phyloP scores from a whole-genome alignment of 2,113 vertebrate genomes.

The Polypterus bichir region DNA sequence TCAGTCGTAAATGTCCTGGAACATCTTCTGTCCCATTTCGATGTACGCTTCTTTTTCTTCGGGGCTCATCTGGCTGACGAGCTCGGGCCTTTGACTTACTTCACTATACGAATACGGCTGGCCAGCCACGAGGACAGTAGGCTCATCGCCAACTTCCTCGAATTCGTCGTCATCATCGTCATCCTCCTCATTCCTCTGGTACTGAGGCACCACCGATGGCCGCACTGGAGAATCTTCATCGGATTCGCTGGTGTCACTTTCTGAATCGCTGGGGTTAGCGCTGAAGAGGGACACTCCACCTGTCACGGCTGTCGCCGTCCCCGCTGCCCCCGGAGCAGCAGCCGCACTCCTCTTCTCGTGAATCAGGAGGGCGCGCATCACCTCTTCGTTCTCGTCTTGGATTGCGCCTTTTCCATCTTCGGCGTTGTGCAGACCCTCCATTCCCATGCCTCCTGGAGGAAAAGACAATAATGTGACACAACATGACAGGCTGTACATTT shows the following conservation, averaged over 20 bases:
- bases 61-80: slow-evolving; percentile 84
- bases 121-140: slow-evolving; percentile 74
- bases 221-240: slow-evolving; percentile 67
- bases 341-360: slow-evolving; percentile 77
- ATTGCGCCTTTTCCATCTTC: slow-evolving; percentile 39
- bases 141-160: slow-evolving; percentile 79
- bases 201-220: neutral
- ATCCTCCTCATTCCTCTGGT: slow-evolving; percentile 42
- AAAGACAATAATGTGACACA: slow-evolving; percentile 10
- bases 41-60: slow-evolving; percentile 96
- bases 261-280: slow-evolving; percentile 74
- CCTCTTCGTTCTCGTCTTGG: slow-evolving; percentile 81
- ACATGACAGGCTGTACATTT: too few species aligned
- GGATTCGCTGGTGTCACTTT: slow-evolving; percentile 93
- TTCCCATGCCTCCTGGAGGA: slow-evolving; percentile 42
- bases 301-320: slow-evolving; percentile 16
- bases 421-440: slow-evolving; percentile 45
- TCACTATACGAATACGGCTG: slow-evolving; percentile 67
- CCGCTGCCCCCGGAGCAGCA: slow-evolving; percentile 27
- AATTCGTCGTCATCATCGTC: slow-evolving; percentile 84
- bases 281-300: slow-evolving; percentile 32
- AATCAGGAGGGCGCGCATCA: slow-evolving; percentile 92
- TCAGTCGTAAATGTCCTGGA: slow-evolving; percentile 90
- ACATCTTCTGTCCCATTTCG: slow-evolving; percentile 84
- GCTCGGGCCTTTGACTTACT: slow-evolving; percentile 83